These are phyloP conservation scores for Ennomos fuscantarius DNA, from an alignment of 2,888 invertebrate species.

Conservation along the genomic window DNA sequence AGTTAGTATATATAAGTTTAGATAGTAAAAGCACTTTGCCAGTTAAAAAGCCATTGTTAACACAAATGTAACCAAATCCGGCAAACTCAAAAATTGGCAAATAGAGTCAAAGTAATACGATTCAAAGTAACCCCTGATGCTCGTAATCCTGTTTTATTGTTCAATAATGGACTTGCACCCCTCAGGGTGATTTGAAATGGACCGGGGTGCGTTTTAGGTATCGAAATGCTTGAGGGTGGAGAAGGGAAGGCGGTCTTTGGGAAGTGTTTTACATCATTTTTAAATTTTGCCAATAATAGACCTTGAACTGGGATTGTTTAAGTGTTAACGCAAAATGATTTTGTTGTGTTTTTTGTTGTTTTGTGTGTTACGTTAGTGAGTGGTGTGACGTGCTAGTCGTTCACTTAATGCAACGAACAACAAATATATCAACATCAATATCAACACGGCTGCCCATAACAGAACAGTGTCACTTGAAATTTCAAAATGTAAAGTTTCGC, in stretches of 20 bases:
- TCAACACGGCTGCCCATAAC: too few relatives aligned
- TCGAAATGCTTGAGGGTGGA: conserved; percentile 7
- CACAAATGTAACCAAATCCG: conserved; percentile 26
- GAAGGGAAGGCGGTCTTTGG: conserved; percentile 30
- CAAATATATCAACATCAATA: too few relatives aligned
- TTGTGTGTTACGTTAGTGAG: too few relatives aligned
- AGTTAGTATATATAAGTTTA: too few relatives aligned
- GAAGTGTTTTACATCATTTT: conserved; percentile 18
- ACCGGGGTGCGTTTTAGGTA: conserved; percentile 21
- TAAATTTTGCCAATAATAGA: background rate
- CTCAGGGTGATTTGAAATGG: conserved; percentile 39
- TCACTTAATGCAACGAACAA: too few relatives aligned
- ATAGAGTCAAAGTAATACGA: conserved; percentile 40
- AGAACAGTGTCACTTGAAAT: too few relatives aligned
- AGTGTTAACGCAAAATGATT: too few relatives aligned
- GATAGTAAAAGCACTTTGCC: too few relatives aligned
- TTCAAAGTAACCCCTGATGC: conserved; percentile 41
- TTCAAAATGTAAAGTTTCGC: too few relatives aligned
- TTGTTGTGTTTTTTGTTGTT: too few relatives aligned
- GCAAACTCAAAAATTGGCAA: conserved; percentile 32
- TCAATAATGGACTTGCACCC: conserved; percentile 49
- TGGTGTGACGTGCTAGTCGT: too few relatives aligned
- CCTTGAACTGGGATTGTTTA: too few relatives aligned
- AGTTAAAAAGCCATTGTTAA: background rate
- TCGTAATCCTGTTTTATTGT: conserved; percentile 55